Conservation (phyloP, 2,888 invertebrate species). For the Taphrorychus bicolor region DNA sequence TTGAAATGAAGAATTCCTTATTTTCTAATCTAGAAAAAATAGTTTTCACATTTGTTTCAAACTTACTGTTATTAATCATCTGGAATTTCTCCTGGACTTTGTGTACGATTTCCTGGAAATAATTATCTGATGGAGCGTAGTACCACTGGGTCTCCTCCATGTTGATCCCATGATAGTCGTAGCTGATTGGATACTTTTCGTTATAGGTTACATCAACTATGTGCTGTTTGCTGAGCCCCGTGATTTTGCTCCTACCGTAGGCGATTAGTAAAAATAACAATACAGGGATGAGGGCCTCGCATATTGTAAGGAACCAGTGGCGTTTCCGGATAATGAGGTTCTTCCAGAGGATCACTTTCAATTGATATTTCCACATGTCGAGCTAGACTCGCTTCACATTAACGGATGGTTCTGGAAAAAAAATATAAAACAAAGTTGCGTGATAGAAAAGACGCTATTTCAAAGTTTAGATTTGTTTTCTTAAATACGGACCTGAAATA, state of each 20-base stretch:
- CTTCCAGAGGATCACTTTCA: constrained; percentile 56
- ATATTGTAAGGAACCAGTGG: constrained; percentile 54
- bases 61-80: constrained; percentile 52
- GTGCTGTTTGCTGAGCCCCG: constrained; percentile 50
- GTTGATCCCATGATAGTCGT: constrained; percentile 36
- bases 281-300: constrained; percentile 54
- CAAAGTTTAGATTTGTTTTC: too few relatives aligned
- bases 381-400: too few relatives aligned
- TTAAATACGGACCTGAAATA: too few relatives aligned
- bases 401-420: too few relatives aligned
- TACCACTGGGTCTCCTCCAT: constrained; percentile 44
- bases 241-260: constrained; percentile 54
- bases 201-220: constrained; percentile 50
- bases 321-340: constrained; percentile 54
- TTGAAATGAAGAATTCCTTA: neutral
- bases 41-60: neutral
- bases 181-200: constrained; percentile 25
- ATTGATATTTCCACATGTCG: constrained; percentile 24
- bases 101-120: constrained; percentile 50
- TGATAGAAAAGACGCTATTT: too few relatives aligned
- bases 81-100: constrained; percentile 50
- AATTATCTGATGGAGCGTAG: constrained; percentile 52
- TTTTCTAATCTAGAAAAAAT: neutral
- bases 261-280: constrained; percentile 54
- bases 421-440: too few relatives aligned